Evolutionary conservation across 2,888 invertebrate species (phyloP).

Genomic region (Pristionchus japonicus): DNA sequence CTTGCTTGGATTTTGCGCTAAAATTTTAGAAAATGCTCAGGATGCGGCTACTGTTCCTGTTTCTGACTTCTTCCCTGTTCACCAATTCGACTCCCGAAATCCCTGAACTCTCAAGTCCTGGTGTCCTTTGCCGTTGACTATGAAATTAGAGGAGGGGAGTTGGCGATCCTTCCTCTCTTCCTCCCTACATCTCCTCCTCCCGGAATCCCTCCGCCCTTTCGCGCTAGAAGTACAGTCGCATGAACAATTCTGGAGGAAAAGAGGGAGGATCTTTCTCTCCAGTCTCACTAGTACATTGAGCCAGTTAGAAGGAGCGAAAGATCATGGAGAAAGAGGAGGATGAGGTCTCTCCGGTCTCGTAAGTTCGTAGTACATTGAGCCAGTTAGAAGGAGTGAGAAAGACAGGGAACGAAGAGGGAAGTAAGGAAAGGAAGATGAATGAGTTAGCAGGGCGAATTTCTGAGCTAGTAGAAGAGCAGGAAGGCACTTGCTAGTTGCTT

Average conservation of each 20-base stretch:
- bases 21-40: no score
- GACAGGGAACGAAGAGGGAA: neutral
- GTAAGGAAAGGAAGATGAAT: neutral
- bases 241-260: neutral
- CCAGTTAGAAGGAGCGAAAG: neutral
- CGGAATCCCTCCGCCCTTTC: neutral
- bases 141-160: neutral
- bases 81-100: neutral
- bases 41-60: no score
- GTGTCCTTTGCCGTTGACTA: neutral
- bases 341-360: neutral
- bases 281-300: neutral
- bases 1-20: no score
- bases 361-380: neutral
- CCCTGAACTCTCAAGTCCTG: neutral
- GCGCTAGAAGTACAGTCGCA: conserved; percentile 5
- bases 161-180: neutral
- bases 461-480: neutral
- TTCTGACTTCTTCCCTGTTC: neutral
- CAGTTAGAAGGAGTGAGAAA: neutral
- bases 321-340: neutral
- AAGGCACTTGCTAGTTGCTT: neutral
- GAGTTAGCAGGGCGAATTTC: neutral
- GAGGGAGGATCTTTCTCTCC: neutral
- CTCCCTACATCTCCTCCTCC: neutral